Conservation (phyloP, 2,888 invertebrate genomes). For the Malachius bipustulatus region DNA sequence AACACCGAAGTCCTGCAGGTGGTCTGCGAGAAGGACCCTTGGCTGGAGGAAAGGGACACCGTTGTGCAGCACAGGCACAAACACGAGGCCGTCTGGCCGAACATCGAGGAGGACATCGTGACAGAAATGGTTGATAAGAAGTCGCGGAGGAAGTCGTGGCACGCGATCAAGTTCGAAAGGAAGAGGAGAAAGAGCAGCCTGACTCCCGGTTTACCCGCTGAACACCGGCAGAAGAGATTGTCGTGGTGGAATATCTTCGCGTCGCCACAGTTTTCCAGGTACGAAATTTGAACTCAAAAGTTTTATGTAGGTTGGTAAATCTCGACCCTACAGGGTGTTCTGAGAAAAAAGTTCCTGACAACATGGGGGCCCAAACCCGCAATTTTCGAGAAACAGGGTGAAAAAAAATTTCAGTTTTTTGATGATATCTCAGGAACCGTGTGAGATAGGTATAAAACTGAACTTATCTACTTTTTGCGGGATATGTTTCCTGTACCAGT, state of each 20-base stretch:
- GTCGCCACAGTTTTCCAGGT: slow-evolving; percentile 66
- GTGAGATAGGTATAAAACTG: no score
- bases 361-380: no score
- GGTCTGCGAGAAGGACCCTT: slow-evolving; percentile 35
- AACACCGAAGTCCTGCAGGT: slow-evolving; percentile 32
- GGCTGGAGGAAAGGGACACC: slow-evolving; percentile 29
- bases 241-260: slow-evolving; percentile 88
- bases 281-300: no score
- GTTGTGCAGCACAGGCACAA: slow-evolving; percentile 31
- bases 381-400: no score
- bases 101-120: slow-evolving; percentile 26
- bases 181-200: slow-evolving; percentile 35
- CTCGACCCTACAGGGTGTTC: slow-evolving; percentile 1
- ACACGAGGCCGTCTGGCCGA: slow-evolving; percentile 26
- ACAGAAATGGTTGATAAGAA: slow-evolving; percentile 31
- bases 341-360: no score
- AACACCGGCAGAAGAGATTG: slow-evolving; percentile 57
- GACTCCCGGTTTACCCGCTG: slow-evolving; percentile 29
- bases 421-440: no score
- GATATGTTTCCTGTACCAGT: no score
- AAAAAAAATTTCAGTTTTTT: no score
- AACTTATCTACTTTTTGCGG: no score
- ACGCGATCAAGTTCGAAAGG: slow-evolving; percentile 36
- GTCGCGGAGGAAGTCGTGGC: slow-evolving; percentile 36
- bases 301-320: no score